These are phyloP conservation scores for Albula goreensis DNA, from an alignment of 2,113 vertebrate genomes.

Conservation along the genomic window DNA sequence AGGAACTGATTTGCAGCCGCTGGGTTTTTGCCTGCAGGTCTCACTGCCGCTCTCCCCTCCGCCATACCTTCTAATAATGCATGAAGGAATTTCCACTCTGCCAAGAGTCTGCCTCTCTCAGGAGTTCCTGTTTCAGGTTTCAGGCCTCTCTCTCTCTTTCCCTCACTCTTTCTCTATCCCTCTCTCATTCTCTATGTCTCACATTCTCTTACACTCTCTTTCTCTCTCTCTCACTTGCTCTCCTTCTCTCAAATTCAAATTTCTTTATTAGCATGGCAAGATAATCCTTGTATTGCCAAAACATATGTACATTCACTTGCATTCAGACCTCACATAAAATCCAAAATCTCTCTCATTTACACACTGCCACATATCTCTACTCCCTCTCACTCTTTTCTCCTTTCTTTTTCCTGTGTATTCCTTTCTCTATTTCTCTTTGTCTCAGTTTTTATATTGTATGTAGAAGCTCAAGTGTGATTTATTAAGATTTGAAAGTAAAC, in stretches of 20 bases:
- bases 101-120: conserved; percentile 17
- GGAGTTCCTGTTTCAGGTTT: conserved; percentile 25
- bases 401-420: neutral
- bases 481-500: too few species aligned
- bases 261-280: too few species aligned
- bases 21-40: neutral
- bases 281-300: too few species aligned
- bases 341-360: neutral
- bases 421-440: neutral
- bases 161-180: neutral
- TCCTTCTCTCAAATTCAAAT: neutral
- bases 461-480: too few species aligned
- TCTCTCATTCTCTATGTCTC: neutral
- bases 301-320: too few species aligned
- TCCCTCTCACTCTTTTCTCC: neutral
- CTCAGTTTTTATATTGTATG: neutral
- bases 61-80: conserved; percentile 24
- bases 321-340: too few species aligned
- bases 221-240: neutral
- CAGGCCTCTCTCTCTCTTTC: neutral
- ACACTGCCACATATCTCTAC: neutral
- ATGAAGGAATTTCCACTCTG: conserved; percentile 43
- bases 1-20: conserved; percentile 27
- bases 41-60: neutral
- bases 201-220: neutral